Conservation (phyloP, 2,888 invertebrate species). For the Xestobium rufovillosum region DNA sequence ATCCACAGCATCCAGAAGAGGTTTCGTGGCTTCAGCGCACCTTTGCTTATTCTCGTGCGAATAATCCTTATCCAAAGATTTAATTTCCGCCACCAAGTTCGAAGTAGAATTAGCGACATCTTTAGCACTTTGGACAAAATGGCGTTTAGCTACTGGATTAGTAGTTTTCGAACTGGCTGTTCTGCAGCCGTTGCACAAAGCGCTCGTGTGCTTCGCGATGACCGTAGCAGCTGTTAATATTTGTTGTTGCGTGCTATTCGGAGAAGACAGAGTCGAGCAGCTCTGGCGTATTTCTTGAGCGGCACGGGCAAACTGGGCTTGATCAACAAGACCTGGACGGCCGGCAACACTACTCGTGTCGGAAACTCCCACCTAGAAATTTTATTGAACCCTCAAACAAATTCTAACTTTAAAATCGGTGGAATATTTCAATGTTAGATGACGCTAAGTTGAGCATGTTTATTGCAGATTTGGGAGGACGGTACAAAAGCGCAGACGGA, state of each 20-base stretch:
- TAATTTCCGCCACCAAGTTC: conserved; percentile 89
- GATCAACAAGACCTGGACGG: conserved; percentile 80
- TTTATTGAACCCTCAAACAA: conserved; percentile 5
- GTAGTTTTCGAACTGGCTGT: conserved; percentile 84
- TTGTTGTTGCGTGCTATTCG: conserved; percentile 69
- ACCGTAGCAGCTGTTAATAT: conserved; percentile 86
- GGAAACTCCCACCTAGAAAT: conserved; percentile 71
- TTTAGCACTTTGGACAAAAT: conserved; percentile 96
- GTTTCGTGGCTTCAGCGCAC: conserved; percentile 72
- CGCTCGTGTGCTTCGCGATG: conserved; percentile 93
- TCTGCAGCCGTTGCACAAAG: conserved; percentile 91
- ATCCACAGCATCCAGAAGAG: conserved; percentile 78
- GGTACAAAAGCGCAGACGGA: too few species aligned
- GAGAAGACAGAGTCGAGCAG: conserved; percentile 68
- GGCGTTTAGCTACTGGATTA: conserved; percentile 87
- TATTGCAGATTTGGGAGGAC: too few species aligned
- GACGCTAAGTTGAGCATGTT: too few species aligned
- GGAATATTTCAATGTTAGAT: not conserved
- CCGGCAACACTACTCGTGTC: conserved; percentile 87
- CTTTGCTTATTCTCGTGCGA: conserved; percentile 65
- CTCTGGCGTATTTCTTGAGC: conserved; percentile 86
- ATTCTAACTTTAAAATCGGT: conserved; percentile 3
- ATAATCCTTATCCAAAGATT: conserved; percentile 79
- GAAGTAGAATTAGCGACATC: conserved; percentile 96
- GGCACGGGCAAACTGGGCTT: conserved; percentile 79